Conservation (phyloP, 2,797 vertebrate genomes). For the Protonibea diacanthus region DNA sequence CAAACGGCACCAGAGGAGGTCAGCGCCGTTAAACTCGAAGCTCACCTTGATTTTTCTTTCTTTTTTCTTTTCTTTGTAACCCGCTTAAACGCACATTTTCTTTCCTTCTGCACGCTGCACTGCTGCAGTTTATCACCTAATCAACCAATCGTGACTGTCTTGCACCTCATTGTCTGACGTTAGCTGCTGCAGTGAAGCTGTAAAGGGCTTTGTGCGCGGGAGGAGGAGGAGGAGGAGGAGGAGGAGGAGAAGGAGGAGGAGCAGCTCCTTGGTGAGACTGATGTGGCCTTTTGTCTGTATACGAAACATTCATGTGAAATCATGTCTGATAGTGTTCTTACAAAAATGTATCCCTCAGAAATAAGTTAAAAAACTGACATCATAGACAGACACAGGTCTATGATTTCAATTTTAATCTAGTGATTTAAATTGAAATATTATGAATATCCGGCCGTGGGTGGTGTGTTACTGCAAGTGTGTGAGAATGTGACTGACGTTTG, state of each 20-base stretch:
- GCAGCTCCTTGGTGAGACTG: background rate
- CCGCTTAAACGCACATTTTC: background rate
- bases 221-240: background rate
- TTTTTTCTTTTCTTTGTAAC: background rate
- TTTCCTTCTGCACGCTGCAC: background rate
- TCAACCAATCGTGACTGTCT: background rate
- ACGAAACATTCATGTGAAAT: background rate
- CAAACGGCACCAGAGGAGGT: background rate
- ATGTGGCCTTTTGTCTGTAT: background rate
- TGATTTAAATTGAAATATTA: background rate
- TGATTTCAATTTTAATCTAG: no score
- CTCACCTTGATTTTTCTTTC: background rate
- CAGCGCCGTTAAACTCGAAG: constrained; percentile 14
- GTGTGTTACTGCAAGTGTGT: background rate
- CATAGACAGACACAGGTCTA: background rate
- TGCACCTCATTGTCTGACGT: background rate
- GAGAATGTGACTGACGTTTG: background rate
- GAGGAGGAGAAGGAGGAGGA: background rate
- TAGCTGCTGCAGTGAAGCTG: constrained; percentile 17
- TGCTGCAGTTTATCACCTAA: constrained; percentile 18
- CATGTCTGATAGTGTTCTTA: background rate
- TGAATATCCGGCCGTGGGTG: background rate
- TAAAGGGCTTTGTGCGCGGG: background rate
- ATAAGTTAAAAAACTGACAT: background rate
- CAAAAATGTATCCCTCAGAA: background rate